Evolutionary conservation across 2,113 vertebrate species (phyloP).

Genomic region (Hylia prasina): DNA sequence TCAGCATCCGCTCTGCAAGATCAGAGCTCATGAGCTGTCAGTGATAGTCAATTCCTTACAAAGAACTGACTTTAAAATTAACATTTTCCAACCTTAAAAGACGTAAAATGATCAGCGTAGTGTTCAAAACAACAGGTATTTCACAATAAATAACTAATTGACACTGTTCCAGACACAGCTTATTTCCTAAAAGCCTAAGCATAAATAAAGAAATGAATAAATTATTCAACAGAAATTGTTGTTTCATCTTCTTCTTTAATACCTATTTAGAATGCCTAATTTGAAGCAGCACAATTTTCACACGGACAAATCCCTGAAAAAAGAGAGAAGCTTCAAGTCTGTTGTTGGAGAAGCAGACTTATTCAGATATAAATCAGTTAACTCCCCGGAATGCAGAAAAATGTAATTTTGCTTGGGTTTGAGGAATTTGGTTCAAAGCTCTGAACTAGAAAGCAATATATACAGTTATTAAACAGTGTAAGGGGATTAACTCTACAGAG

Average conservation of each 20-base stretch:
- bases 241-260: background rate
- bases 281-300: background rate
- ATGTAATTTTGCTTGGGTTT: constrained; percentile 55
- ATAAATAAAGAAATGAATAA: background rate
- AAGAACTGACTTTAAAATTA: background rate
- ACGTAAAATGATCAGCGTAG: background rate
- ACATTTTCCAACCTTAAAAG: constrained; percentile 1
- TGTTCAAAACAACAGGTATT: background rate
- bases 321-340: background rate
- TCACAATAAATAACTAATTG: background rate
- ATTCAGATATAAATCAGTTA: constrained; percentile 46
- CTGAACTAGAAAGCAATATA: constrained; percentile 60
- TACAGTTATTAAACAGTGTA: constrained; percentile 57
- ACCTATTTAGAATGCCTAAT: background rate
- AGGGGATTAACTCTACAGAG: constrained; percentile 61
- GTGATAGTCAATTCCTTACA: background rate
- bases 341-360: constrained; percentile 17
- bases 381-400: constrained; percentile 29
- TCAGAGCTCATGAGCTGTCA: constrained; percentile 11
- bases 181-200: background rate
- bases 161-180: background rate
- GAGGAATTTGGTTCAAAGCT: constrained; percentile 58
- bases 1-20: background rate
- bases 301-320: background rate
- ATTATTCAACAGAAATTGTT: constrained; percentile 10